Base-by-base conservation (phyloP, 2,797 vertebrate species). In the Oceanodroma leucorhoa region DNA sequence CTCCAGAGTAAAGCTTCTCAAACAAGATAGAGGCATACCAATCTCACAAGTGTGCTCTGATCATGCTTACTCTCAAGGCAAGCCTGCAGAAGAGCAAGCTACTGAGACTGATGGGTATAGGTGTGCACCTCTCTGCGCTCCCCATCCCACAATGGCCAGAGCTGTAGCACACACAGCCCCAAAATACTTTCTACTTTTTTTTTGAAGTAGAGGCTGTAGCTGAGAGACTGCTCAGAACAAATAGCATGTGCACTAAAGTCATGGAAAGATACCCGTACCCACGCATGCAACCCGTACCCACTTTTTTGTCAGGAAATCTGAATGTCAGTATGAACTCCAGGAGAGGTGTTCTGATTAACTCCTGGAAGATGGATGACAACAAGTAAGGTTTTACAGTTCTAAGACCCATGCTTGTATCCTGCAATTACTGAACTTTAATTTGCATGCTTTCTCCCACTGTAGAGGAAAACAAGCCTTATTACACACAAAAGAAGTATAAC, bases 21-120 rank as follows among this genome's bases (percentile, higher is more conserved):
- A 60, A 55, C 17, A 11, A 64, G 50, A 36, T 0, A 54, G 60
- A 61, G 19, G 14, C 32, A 43, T 3, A 67, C 6, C 2, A 0
- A 40, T 27, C 46, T 36, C 48, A 58, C 4, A 36, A 30, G 22
- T 10, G 5, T 45, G 14, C 22, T 43, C 32, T 22, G 22, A n/a
- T 50, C 22, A 62, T 5, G 1, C 9, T 50, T 57, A 54, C 7
- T 62, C 22, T 43, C n/a, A 12, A 81, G 34, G 60, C 14, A 76
- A 77, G 41, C 11, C 22, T 60, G 50, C 20, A 70, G 76, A 50
- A 58, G 26, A 61, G 12, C 2, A 4, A 69, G 32, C 11, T 45
- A 16, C 60, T 43, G 50, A 57, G 14, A 14, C 41, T 22, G 11
- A 12, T 2, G 5, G 3, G 9, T 46, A 6, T 21, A 57, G 21